Conservation (phyloP, 1,140 invertebrate species). For the Psix sp. region DNA sequence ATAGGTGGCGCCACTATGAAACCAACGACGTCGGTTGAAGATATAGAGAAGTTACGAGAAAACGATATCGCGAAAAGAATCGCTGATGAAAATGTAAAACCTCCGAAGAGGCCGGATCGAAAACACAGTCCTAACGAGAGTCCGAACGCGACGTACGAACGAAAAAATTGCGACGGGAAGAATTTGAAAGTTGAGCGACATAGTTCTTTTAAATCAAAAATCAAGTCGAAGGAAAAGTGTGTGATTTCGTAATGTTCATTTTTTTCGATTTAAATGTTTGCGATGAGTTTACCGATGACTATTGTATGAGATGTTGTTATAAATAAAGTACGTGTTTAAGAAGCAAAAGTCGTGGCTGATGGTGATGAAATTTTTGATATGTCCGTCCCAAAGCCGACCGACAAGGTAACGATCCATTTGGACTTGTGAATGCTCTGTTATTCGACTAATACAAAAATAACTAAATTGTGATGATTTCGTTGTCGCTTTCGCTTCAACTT, state of each 20-base stretch:
- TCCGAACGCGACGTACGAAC: constrained; percentile 11
- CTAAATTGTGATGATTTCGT: constrained; percentile 64
- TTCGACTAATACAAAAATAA: constrained; percentile 67
- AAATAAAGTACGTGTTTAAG: constrained; percentile 69
- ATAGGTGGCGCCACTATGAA: constrained; percentile 1
- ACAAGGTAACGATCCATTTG: constrained; percentile 67
- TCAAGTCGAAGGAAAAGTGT: constrained; percentile 72
- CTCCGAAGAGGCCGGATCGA: constrained; percentile 17
- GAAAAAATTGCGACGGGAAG: constrained; percentile 29
- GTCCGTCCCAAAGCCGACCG: constrained; percentile 60
- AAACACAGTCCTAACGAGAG: constrained; percentile 22
- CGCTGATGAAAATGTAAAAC: constrained; percentile 4
- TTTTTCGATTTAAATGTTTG: constrained; percentile 48
- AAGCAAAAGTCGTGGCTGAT: constrained; percentile 69
- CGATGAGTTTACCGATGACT: constrained; percentile 55
- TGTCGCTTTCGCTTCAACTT: constrained; percentile 63
- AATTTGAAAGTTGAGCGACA: constrained; percentile 43
- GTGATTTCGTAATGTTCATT: constrained; percentile 65
- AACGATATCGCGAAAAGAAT: constrained; percentile 16
- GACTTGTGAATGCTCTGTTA: constrained; percentile 68
- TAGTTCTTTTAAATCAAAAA: constrained; percentile 57
- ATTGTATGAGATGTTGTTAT: constrained; percentile 69
- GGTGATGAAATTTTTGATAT: constrained; percentile 63
- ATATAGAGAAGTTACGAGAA: constrained; percentile 22
- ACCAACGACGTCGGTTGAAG: background rate